Evolutionary conservation across 2,888 invertebrate genomes (phyloP).

Genomic region (Leucania comma): DNA sequence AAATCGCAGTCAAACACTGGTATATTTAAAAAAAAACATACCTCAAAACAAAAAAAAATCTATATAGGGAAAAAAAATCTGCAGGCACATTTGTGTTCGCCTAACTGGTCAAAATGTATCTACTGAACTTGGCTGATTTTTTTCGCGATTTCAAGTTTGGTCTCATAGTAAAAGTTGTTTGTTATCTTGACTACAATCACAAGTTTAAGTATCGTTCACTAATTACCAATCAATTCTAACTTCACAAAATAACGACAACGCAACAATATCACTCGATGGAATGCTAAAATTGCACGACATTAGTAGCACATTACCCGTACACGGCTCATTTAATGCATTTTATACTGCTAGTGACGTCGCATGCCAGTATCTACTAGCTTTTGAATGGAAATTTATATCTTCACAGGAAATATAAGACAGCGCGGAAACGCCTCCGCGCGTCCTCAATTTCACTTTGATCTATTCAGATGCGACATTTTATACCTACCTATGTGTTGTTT

Average conservation of each 20-base stretch:
- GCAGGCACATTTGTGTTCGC: no score
- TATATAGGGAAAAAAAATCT: no score
- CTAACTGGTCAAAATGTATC: no score
- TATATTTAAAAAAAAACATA: no score
- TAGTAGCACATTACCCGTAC: conserved; percentile 57
- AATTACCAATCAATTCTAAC: no score
- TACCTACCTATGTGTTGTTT: conserved; percentile 28
- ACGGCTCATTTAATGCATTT: conserved; percentile 64
- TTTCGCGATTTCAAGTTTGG: no score
- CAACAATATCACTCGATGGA: conserved; percentile 17
- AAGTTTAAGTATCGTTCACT: no score
- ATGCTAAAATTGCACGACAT: conserved; percentile 48
- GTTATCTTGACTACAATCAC: no score
- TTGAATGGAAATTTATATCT: conserved; percentile 70
- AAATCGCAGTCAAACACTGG: no score
- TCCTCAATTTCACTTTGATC: conserved; percentile 80
- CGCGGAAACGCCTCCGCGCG: conserved; percentile 72
- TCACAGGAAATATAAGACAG: conserved; percentile 71
- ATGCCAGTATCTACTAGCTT: conserved; percentile 35
- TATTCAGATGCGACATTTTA: conserved; percentile 70
- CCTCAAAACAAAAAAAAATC: no score
- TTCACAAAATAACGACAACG: not conserved
- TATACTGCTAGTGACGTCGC: conserved; percentile 48
- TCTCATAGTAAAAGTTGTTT: no score
- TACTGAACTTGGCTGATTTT: no score